Conservation (phyloP, 2,113 vertebrate genomes). For the Burhinus oedicnemus region DNA sequence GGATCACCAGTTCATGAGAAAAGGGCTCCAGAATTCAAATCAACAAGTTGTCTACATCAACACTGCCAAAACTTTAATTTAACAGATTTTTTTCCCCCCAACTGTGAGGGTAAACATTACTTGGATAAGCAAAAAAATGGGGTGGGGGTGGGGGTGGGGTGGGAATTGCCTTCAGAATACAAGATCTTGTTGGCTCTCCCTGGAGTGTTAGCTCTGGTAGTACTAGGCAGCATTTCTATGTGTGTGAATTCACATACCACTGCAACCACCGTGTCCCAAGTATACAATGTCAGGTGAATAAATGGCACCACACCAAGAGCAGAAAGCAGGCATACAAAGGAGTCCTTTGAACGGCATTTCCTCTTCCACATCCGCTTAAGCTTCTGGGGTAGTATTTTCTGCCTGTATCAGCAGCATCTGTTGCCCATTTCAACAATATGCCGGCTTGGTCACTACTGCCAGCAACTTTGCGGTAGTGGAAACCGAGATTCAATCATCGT, state of each 20-base stretch:
- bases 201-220: neutral
- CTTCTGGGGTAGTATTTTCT: neutral
- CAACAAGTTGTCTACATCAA: neutral
- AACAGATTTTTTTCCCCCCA: neutral
- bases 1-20: neutral
- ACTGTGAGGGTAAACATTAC: neutral
- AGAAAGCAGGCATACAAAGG: fast-evolving
- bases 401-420: neutral
- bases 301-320: neutral
- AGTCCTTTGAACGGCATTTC: neutral
- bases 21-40: neutral
- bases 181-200: neutral
- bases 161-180: neutral
- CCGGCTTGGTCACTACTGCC: fast-evolving
- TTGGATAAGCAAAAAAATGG: neutral
- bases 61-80: neutral
- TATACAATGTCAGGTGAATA: fast-evolving
- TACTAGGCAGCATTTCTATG: neutral
- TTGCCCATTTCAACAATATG: neutral
- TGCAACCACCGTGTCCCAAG: neutral
- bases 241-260: neutral
- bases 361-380: neutral
- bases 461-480: neutral
- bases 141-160: too few species aligned
- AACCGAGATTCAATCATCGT: fast-evolving